A percentile compares a stretch with the other conserved stretches of the same genome.
Evolutionary conservation across 1,140 invertebrate genomes (phyloP).

Genomic region (Nephotettix cincticeps): DNA sequence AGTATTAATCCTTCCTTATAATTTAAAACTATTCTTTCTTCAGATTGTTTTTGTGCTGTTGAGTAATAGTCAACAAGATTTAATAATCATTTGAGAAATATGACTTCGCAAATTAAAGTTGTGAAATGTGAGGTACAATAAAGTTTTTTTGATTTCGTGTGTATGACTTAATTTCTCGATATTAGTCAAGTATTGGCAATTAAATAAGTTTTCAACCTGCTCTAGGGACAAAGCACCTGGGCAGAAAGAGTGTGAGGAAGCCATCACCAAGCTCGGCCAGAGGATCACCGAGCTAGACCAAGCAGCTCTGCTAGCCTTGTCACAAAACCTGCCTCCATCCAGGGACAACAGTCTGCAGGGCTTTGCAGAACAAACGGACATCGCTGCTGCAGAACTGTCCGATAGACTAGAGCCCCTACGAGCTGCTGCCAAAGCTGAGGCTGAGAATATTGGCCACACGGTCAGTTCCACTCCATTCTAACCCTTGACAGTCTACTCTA

Average conservation of each 20-base stretch:
- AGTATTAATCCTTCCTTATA: no score
- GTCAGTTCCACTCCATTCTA: slow-evolving; percentile 48
- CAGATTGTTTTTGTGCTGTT: no score
- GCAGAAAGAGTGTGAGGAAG: slow-evolving; percentile 87
- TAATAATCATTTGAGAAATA: no score
- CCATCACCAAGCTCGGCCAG: slow-evolving; percentile 73
- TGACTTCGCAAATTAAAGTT: no score
- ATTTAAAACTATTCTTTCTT: no score
- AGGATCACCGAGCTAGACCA: slow-evolving; percentile 83
- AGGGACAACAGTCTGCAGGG: slow-evolving; percentile 77
- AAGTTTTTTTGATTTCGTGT: no score
- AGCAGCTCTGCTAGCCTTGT: slow-evolving; percentile 82
- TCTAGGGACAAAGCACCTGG: slow-evolving; percentile 90
- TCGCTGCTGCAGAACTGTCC: slow-evolving; percentile 70
- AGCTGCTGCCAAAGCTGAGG: slow-evolving; percentile 82
- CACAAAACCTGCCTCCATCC: slow-evolving; percentile 71
- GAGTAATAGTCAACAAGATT: no score
- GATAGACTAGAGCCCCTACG: slow-evolving; percentile 81
- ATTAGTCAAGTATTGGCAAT: no score
- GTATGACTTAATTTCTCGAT: no score
- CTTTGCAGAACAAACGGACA: slow-evolving; percentile 77
- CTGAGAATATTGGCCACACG: slow-evolving; percentile 89
- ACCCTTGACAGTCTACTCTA: no score
- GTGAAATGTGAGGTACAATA: no score
- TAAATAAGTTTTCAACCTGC: no score